phyloP scores from a whole-genome alignment of 2,797 vertebrate genomes.

The Pipistrellus kuhlii region DNA sequence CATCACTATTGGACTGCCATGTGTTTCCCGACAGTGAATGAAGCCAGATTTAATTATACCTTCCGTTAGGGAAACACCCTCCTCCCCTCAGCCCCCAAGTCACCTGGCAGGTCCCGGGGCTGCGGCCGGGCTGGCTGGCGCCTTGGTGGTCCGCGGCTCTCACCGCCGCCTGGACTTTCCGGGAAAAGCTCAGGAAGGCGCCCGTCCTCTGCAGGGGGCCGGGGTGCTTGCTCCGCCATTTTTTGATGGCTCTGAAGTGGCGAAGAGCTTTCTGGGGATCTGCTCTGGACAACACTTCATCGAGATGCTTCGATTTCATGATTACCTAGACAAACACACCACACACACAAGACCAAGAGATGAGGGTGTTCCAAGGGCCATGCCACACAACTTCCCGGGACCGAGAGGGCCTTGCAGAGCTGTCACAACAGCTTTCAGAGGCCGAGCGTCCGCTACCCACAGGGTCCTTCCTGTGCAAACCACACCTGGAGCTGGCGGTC shows the following conservation, averaged over 20 bases:
- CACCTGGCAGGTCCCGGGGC: conserved; percentile 89
- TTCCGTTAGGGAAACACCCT: neutral
- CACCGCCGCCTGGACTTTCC: conserved; percentile 90
- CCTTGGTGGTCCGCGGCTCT: conserved; percentile 83
- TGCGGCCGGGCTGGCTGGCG: conserved; percentile 84
- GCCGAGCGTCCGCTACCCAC: neutral
- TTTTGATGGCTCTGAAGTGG: conserved; percentile 91
- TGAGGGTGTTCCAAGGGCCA: neutral
- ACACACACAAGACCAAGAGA: neutral
- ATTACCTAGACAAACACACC: conserved; percentile 90
- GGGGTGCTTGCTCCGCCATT: conserved; percentile 91
- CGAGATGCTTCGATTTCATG: conserved; percentile 91
- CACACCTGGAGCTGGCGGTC: neutral
- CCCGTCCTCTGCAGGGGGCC: conserved; percentile 86
- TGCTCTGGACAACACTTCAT: conserved; percentile 91
- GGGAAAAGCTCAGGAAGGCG: conserved; percentile 93
- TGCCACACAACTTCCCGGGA: neutral
- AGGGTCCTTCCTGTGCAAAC: neutral
- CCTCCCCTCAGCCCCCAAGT: neutral
- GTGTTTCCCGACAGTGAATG: neutral
- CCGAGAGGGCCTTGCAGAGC: neutral
- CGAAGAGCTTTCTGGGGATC: conserved; percentile 88
- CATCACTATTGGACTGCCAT: neutral
- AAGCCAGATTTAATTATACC: neutral
- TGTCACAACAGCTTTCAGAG: accelerated